Evolutionary conservation across 2,113 vertebrate species (phyloP).

Genomic region (Lagopus leucura): DNA sequence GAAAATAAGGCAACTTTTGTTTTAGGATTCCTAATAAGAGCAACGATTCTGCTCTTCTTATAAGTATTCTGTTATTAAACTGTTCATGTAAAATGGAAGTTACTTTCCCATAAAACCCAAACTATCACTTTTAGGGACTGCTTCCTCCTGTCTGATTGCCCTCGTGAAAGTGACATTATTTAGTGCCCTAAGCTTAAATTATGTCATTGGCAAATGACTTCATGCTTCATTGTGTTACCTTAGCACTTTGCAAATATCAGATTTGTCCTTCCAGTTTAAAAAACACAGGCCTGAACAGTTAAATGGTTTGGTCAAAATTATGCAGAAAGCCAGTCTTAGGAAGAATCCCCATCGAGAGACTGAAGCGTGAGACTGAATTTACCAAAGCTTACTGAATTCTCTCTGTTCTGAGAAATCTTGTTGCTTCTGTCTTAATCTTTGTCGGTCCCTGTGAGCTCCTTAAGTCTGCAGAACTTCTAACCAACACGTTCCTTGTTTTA

Average conservation of each 20-base stretch:
- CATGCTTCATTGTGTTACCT: neutral
- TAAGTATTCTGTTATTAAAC: neutral
- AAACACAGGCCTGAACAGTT: neutral
- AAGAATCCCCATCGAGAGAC: neutral
- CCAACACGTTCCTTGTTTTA: neutral
- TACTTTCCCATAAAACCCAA: neutral
- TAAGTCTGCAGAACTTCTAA: neutral
- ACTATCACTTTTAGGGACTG: neutral
- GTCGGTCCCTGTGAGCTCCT: neutral
- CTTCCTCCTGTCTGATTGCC: neutral
- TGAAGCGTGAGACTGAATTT: neutral
- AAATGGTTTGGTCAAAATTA: neutral
- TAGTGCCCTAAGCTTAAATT: neutral
- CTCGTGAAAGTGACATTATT: neutral
- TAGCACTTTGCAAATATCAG: neutral
- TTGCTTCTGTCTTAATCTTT: neutral
- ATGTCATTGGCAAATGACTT: neutral
- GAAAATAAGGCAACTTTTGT: neutral
- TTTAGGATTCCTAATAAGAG: neutral
- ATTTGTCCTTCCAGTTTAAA: neutral
- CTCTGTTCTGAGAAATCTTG: neutral
- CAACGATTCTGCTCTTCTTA: neutral
- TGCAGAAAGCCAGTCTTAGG: neutral
- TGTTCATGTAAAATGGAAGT: neutral
- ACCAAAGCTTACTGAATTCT: neutral